These are phyloP conservation scores for Hydrolagus affinis DNA, from an alignment of 2,113 vertebrate species.

Conservation along the genomic window DNA sequence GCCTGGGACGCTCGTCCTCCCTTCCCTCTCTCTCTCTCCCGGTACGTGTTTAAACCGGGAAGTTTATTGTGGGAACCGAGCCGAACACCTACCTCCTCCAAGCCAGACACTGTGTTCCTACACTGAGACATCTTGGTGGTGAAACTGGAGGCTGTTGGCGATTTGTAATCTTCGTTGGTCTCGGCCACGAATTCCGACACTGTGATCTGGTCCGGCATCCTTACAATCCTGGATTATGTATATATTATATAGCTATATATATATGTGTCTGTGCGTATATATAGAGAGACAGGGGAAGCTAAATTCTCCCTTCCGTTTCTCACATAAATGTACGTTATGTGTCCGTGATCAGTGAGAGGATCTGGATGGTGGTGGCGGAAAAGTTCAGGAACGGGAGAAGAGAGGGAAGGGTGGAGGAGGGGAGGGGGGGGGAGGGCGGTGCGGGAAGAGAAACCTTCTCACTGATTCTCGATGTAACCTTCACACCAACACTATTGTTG, in stretches of 20 bases:
- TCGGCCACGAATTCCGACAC: slow-evolving; percentile 81
- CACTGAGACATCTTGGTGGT: slow-evolving; percentile 79
- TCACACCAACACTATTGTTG: no score
- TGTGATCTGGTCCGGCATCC: slow-evolving; percentile 78
- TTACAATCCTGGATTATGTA: not conserved
- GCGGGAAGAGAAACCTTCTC: no score
- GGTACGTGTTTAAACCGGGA: not conserved
- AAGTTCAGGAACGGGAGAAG: not conserved
- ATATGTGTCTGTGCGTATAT: no score
- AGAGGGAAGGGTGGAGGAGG: no score
- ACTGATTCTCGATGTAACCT: no score
- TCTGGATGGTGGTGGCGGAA: not conserved
- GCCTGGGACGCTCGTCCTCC: no score
- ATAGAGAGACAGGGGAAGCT: no score
- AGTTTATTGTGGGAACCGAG: not conserved
- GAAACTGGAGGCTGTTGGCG: slow-evolving; percentile 89
- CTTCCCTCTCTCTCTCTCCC: no score
- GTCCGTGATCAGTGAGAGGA: not conserved
- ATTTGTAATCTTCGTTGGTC: slow-evolving; percentile 88
- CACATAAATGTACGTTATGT: not conserved
- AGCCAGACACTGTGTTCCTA: slow-evolving; percentile 73
- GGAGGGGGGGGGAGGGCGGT: no score
- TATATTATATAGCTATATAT: not conserved
- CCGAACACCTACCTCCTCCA: slow-evolving; percentile 74
- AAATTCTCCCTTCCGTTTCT: not conserved